These are phyloP conservation scores for Brachionus calyciflorus DNA, from an alignment of 1,140 invertebrate genomes.

Conservation along the genomic window DNA sequence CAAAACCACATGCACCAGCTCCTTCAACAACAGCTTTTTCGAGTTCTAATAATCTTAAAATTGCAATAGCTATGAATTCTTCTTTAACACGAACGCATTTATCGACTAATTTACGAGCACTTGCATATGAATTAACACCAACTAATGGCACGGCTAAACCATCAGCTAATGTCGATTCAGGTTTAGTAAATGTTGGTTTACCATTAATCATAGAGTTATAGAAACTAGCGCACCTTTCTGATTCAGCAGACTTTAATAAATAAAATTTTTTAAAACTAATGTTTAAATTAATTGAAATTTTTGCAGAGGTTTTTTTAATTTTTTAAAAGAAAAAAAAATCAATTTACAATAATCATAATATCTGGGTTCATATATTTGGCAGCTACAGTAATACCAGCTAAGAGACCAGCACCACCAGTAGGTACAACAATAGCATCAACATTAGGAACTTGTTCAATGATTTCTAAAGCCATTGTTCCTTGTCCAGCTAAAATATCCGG, in stretches of 20 bases:
- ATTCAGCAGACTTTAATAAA: slow-evolving; percentile 76
- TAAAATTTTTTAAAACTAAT: no score
- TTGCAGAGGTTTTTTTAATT: no score
- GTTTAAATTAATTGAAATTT: no score
- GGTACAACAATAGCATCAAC: slow-evolving; percentile 69
- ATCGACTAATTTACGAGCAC: slow-evolving; percentile 73
- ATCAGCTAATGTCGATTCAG: slow-evolving; percentile 78
- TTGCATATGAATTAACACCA: slow-evolving; percentile 80
- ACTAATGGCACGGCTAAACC: slow-evolving; percentile 82
- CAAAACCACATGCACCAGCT: slow-evolving; percentile 80
- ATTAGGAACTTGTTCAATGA: slow-evolving; percentile 72
- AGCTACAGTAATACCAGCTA: slow-evolving; percentile 80
- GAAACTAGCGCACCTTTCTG: slow-evolving; percentile 82
- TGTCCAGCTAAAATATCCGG: slow-evolving; percentile 88
- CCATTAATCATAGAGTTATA: slow-evolving; percentile 68
- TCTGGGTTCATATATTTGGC: slow-evolving; percentile 78
- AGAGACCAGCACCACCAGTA: slow-evolving; percentile 78
- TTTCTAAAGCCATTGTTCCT: slow-evolving; percentile 85
- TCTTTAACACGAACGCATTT: slow-evolving; percentile 63
- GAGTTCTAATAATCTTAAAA: slow-evolving; percentile 77
- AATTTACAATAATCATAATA: slow-evolving; percentile 65
- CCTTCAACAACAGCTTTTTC: slow-evolving; percentile 89
- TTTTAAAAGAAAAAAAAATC: neutral
- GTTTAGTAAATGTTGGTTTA: slow-evolving; percentile 68
- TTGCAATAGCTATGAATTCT: slow-evolving; percentile 76